Conservation (phyloP, 2,797 vertebrate species). For the Vipera latastei region DNA sequence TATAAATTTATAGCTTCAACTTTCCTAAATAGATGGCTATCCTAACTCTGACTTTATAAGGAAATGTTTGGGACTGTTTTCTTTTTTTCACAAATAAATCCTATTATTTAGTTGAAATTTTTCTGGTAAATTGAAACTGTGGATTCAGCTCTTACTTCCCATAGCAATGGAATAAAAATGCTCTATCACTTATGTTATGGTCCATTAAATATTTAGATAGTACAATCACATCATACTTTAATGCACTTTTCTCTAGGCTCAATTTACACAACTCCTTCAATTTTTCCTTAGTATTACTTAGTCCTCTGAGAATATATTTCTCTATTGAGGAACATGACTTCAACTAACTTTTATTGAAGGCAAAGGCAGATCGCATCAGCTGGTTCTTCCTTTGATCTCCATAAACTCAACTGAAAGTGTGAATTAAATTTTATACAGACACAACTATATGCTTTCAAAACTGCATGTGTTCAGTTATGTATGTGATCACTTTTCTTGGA, state of each 20-base stretch:
- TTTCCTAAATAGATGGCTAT: neutral
- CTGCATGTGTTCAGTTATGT: neutral
- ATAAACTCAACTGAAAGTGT: neutral
- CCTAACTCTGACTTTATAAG: neutral
- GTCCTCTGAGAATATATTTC: neutral
- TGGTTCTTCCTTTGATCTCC: neutral
- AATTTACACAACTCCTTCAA: neutral
- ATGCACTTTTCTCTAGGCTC: neutral
- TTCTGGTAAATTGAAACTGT: neutral
- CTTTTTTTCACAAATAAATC: neutral
- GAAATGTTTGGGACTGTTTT: neutral
- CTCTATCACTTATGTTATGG: neutral
- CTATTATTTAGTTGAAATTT: neutral
- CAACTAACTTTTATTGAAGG: neutral
- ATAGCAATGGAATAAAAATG: neutral
- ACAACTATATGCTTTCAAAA: neutral
- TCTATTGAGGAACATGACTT: neutral
- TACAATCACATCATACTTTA: neutral
- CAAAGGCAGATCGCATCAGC: neutral
- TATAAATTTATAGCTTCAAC: neutral
- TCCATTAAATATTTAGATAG: neutral
- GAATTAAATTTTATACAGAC: neutral
- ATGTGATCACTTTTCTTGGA: neutral
- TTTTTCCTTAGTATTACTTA: neutral
- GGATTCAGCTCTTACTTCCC: neutral